Percentiles rank a stretch among this genome's conserved stretches.
Evolutionary conservation across 2,888 invertebrate species (phyloP).

Genomic region (Scaptomyza parva): DNA sequence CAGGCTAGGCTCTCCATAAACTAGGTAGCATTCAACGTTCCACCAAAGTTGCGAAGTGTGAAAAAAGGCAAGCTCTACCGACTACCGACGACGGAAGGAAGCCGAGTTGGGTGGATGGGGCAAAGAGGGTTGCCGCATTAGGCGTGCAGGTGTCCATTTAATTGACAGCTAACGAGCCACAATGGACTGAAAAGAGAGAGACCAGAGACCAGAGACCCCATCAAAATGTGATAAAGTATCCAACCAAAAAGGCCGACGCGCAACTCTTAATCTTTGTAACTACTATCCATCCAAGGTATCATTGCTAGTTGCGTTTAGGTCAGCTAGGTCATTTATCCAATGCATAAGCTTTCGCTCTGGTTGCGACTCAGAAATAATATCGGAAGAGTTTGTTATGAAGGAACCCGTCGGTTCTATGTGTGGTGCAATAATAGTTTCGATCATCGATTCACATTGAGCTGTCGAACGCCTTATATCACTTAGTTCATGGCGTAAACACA

Average conservation of each 20-base stretch:
- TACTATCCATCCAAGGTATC: too few relatives aligned
- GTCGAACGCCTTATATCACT: constrained; percentile 6
- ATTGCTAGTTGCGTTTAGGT: background rate
- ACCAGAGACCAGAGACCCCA: constrained; percentile 20
- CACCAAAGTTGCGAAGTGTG: constrained; percentile 61
- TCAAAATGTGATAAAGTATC: constrained; percentile 62
- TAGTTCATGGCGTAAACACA: constrained; percentile 15
- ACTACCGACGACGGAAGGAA: background rate
- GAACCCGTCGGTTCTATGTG: background rate
- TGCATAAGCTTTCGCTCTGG: background rate
- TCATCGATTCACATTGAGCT: constrained; percentile 19
- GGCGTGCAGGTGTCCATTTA: constrained; percentile 78
- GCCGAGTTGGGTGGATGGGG: background rate
- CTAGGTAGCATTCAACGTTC: constrained; percentile 31
- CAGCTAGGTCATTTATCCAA: background rate
- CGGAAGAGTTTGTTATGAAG: too few relatives aligned
- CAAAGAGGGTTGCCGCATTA: constrained; percentile 65
- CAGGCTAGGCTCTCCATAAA: constrained; percentile 46
- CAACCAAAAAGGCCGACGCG: constrained; percentile 11
- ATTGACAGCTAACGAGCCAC: constrained; percentile 77
- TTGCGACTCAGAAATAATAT: background rate
- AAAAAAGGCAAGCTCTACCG: constrained; percentile 47
- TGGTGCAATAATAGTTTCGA: constrained; percentile 10
- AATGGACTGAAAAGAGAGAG: constrained; percentile 37
- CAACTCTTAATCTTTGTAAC: constrained; percentile 25